Evolutionary conservation across 2,797 vertebrate genomes (phyloP).

Genomic region (Heteromormyrus szaboi): DNA sequence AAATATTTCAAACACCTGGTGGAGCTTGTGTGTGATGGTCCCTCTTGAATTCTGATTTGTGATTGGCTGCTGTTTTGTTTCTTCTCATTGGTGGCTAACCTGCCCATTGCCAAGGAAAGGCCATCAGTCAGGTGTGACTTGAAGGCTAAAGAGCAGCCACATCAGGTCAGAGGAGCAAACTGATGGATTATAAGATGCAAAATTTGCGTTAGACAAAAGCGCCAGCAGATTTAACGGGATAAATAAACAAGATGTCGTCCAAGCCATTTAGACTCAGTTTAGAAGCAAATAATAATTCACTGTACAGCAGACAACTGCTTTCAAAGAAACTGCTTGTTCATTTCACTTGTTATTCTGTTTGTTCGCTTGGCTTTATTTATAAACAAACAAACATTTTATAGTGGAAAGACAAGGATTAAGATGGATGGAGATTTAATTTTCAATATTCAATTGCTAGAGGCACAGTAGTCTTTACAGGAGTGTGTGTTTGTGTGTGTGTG

Average conservation of each 20-base stretch:
- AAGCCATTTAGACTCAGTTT: constrained; percentile 47
- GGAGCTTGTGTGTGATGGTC: not conserved
- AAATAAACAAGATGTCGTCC: constrained; percentile 19
- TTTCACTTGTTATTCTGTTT: not conserved
- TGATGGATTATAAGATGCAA: not conserved
- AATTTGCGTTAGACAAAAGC: not conserved
- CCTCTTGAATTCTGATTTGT: not conserved
- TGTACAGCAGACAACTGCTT: not conserved
- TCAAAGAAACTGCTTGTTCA: not conserved
- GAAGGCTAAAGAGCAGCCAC: not conserved
- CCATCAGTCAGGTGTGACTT: not conserved
- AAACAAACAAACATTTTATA: not conserved
- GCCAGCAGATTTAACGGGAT: not conserved
- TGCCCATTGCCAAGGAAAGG: not conserved
- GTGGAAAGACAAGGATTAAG: not conserved
- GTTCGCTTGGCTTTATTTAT: not conserved
- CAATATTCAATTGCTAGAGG: not conserved
- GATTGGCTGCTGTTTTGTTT: not conserved
- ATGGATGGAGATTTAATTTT: not conserved
- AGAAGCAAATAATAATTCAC: not conserved
- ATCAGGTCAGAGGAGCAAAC: not conserved
- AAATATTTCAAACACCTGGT: not conserved
- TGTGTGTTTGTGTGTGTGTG: not conserved
- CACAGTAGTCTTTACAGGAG: not conserved
- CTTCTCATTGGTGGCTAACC: not conserved